phyloP scores from a whole-genome alignment of 2,888 invertebrate genomes.

The Drosophila sordidula region DNA sequence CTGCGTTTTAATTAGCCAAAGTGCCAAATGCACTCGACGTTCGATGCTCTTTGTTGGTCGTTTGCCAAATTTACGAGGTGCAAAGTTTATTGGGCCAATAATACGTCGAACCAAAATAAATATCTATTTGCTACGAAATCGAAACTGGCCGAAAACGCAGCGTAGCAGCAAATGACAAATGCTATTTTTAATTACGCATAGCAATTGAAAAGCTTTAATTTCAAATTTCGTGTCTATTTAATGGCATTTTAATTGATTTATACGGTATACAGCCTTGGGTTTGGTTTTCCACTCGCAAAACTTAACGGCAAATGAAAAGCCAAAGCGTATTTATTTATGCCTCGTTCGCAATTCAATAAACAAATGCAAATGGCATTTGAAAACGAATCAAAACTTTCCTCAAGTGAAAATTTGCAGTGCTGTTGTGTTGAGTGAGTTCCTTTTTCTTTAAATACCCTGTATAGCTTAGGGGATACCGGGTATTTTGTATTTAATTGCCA shows the following conservation, averaged over 20 bases:
- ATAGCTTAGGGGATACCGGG: not conserved
- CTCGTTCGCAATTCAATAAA: conserved; percentile 32
- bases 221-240: conserved; percentile 36
- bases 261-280: conserved; percentile 22
- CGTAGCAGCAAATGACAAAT: conserved; percentile 30
- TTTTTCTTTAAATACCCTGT: conserved; percentile 25
- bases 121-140: conserved; percentile 41
- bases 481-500: not conserved
- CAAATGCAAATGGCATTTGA: conserved; percentile 43
- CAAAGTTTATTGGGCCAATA: conserved; percentile 79
- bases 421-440: conserved; percentile 18
- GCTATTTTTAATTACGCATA: conserved; percentile 68
- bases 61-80: conserved; percentile 62
- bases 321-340: conserved; percentile 40
- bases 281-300: conserved; percentile 14
- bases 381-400: conserved; percentile 52
- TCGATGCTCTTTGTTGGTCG: conserved; percentile 43
- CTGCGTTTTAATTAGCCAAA: conserved; percentile 37
- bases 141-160: conserved; percentile 40
- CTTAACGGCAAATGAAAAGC: conserved; percentile 32
- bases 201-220: conserved; percentile 48
- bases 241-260: conserved; percentile 60
- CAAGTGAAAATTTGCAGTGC: conserved; percentile 46
- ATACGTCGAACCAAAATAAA: conserved; percentile 28
- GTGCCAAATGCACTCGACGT: conserved; percentile 16